Percentiles rank a stretch among this genome's conserved stretches.
These are phyloP conservation scores for Tetheella fluctuosa DNA, from an alignment of 2,888 invertebrate genomes.

Conservation along the genomic window DNA sequence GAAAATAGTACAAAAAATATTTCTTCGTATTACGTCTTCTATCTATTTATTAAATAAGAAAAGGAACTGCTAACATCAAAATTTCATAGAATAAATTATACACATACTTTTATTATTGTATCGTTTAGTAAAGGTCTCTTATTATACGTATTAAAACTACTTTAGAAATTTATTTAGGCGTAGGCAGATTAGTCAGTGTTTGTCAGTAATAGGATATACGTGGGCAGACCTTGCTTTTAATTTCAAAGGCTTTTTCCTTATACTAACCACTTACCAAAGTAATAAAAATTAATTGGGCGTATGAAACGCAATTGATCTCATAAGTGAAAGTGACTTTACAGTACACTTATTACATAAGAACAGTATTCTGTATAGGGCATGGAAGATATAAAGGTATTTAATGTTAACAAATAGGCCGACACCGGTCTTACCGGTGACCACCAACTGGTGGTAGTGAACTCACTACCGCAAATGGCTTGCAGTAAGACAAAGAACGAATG, in stretches of 20 bases:
- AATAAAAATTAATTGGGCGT: not conserved
- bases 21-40: not conserved
- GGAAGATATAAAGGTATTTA: conserved; percentile 23
- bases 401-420: conserved; percentile 35
- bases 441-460: conserved; percentile 38
- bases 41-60: too few species aligned
- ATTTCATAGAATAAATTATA: too few species aligned
- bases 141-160: too few species aligned
- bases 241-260: not conserved
- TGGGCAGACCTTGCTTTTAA: not conserved
- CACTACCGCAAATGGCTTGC: conserved; percentile 39
- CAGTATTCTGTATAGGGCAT: conserved; percentile 15
- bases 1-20: not conserved
- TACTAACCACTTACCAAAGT: not conserved
- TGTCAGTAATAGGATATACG: not conserved
- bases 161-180: too few species aligned
- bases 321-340: not conserved
- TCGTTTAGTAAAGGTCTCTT: too few species aligned
- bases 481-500: conserved; percentile 75
- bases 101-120: too few species aligned
- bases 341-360: not conserved
- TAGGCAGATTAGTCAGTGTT: not conserved
- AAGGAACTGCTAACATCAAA: too few species aligned
- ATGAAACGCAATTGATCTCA: conserved; percentile 7
- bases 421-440: conserved; percentile 34